phyloP scores from a whole-genome alignment of 1,140 invertebrate species.

The Lanistes nyassanus region DNA sequence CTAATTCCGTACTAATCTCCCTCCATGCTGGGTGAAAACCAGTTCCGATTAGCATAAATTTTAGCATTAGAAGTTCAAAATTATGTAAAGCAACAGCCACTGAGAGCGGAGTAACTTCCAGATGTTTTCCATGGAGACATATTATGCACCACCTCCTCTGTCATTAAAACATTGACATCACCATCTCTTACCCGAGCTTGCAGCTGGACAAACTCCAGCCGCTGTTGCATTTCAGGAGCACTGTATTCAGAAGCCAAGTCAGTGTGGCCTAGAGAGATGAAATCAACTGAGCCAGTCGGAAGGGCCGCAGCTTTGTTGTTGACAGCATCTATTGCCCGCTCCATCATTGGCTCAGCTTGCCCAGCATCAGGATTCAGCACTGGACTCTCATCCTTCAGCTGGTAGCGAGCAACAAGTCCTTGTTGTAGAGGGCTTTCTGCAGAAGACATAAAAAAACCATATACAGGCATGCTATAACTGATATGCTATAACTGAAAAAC shows the following conservation, averaged over 20 bases:
- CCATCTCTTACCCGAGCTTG: slow-evolving; percentile 51
- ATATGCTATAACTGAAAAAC: not conserved
- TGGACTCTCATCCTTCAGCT: slow-evolving; percentile 16
- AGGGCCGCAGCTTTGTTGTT: slow-evolving; percentile 23
- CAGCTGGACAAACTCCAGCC: slow-evolving; percentile 58
- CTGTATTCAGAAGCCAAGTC: slow-evolving; percentile 27
- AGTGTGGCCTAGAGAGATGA: slow-evolving; percentile 15
- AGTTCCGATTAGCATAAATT: no score
- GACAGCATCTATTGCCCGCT: slow-evolving; percentile 30
- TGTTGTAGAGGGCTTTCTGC: slow-evolving; percentile 50
- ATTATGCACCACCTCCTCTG: not conserved
- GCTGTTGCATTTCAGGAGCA: slow-evolving; percentile 51
- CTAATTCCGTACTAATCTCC: no score
- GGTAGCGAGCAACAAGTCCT: slow-evolving; percentile 50
- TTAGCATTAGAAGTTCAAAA: no score
- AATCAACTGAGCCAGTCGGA: slow-evolving; percentile 20
- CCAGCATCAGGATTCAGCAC: not conserved
- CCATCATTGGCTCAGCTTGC: slow-evolving; percentile 29
- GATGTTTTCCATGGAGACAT: no score
- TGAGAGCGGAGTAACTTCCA: no score
- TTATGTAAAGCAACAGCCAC: no score
- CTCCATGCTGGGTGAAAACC: no score
- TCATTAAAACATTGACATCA: not conserved
- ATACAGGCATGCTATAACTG: not conserved
- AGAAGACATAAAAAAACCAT: not conserved